A percentile compares a stretch with the other conserved stretches of the same genome.
These are phyloP conservation scores for Empis livida DNA, from an alignment of 2,888 invertebrate genomes.

Conservation along the genomic window DNA sequence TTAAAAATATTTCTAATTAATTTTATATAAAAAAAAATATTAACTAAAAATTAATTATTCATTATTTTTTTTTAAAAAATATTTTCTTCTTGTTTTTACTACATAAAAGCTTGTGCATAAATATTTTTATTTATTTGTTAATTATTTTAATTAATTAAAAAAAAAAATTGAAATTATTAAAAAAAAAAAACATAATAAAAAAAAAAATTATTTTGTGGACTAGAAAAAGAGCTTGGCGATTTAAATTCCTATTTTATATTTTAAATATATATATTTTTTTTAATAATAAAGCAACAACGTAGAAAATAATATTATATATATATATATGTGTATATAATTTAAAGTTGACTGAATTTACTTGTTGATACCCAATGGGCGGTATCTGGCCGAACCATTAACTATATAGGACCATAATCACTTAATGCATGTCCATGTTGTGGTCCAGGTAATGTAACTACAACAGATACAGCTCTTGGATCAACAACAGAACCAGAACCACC, in stretches of 20 bases:
- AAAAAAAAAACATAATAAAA: too few relatives aligned
- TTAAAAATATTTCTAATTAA: too few relatives aligned
- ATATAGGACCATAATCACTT: slow-evolving; percentile 39
- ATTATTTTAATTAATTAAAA: background rate
- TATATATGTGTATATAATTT: too few relatives aligned
- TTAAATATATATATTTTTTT: too few relatives aligned
- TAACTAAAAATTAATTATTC: too few relatives aligned
- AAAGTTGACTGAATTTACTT: slow-evolving; percentile 37
- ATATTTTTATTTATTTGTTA: background rate
- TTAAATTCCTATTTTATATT: background rate
- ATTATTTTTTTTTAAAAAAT: too few relatives aligned
- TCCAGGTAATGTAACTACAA: slow-evolving; percentile 36
- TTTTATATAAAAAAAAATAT: too few relatives aligned
- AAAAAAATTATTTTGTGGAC: background rate
- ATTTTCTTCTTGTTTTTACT: too few relatives aligned
- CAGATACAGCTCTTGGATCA: slow-evolving; percentile 36
- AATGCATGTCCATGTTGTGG: slow-evolving; percentile 37
- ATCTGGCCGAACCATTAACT: slow-evolving; percentile 39
- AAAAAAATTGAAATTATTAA: too few relatives aligned
- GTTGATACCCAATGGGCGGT: slow-evolving; percentile 37
- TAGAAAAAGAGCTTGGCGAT: background rate
- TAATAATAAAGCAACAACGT: too few relatives aligned
- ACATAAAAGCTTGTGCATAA: background rate
- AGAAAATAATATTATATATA: background rate
- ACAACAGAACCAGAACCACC: slow-evolving; percentile 31